A percentile compares a stretch with the other conserved stretches of the same genome.
phyloP scores from a whole-genome alignment of 2,888 invertebrate species.

The Phyllotreta striolata region DNA sequence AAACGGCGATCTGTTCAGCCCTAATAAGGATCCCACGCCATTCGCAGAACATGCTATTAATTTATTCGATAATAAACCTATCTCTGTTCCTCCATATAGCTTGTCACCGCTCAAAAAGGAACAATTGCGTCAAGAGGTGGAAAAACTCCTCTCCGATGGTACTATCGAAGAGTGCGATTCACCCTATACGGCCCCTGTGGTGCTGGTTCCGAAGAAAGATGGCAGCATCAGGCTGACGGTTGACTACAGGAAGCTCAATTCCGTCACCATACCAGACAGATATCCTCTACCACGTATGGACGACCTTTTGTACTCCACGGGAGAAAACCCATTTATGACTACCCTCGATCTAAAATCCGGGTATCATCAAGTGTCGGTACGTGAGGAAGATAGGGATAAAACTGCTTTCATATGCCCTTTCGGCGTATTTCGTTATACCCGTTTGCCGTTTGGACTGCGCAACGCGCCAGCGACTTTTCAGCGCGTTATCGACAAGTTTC shows the following conservation, averaged over 20 bases:
- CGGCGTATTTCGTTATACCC: conserved; percentile 40
- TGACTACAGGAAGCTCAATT: conserved; percentile 30
- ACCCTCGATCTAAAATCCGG: conserved; percentile 39
- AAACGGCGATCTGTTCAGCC: conserved; percentile 20
- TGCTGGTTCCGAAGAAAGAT: conserved; percentile 31
- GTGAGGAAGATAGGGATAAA: conserved; percentile 29
- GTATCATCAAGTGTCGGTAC: conserved; percentile 35
- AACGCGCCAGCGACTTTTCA: neutral
- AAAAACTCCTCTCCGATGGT: conserved; percentile 48
- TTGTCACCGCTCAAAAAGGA: conserved; percentile 46
- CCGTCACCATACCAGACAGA: conserved; percentile 19
- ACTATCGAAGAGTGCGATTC: conserved; percentile 56
- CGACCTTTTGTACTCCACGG: conserved; percentile 32
- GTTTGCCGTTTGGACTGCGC: conserved; percentile 34
- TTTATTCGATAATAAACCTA: conserved; percentile 39
- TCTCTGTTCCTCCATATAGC: conserved; percentile 51
- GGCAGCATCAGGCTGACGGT: conserved; percentile 25
- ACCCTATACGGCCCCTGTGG: conserved; percentile 52
- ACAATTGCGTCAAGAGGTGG: conserved; percentile 44
- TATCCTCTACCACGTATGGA: conserved; percentile 35
- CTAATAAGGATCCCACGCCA: conserved; percentile 41
- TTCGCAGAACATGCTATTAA: conserved; percentile 36
- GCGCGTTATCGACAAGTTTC: conserved; percentile 35
- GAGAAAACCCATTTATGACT: conserved; percentile 25
- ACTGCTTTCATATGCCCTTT: conserved; percentile 47